Evolutionary conservation across 2,113 vertebrate species (phyloP).

Genomic region (Trematocara nigrifrons): DNA sequence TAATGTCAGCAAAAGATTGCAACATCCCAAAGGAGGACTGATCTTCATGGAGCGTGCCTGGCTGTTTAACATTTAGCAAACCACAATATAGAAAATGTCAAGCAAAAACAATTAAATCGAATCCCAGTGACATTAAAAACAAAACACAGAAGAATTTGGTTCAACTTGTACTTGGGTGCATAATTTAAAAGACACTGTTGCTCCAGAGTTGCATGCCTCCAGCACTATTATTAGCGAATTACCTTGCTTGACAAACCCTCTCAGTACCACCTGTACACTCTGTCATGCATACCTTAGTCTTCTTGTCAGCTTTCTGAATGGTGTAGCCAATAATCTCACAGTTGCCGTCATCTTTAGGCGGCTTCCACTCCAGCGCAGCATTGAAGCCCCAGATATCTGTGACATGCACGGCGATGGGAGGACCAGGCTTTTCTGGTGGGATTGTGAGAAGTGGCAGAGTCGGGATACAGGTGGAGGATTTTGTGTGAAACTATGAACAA

Average conservation of each 20-base stretch:
- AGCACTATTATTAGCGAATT: background rate
- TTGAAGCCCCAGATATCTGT: constrained; percentile 90
- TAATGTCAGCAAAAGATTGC: background rate
- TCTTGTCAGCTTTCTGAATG: constrained; percentile 85
- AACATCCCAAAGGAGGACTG: background rate
- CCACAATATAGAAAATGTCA: background rate
- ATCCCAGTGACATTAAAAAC: background rate
- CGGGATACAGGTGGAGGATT: background rate
- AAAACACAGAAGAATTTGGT: background rate
- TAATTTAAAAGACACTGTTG: background rate
- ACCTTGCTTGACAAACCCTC: background rate
- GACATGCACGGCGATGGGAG: constrained; percentile 71
- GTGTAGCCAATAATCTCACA: constrained; percentile 81
- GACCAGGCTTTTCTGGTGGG: constrained; percentile 80
- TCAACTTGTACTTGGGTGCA: background rate
- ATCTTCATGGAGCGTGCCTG: background rate
- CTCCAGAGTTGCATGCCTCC: background rate
- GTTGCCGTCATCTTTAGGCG: constrained; percentile 84
- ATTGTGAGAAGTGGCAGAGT: background rate
- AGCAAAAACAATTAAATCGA: background rate
- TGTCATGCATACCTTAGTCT: constrained; percentile 76
- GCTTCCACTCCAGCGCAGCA: constrained; percentile 82
- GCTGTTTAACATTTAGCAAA: background rate
- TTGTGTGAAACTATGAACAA: background rate
- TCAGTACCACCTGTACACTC: background rate